phyloP scores from a whole-genome alignment of 2,888 invertebrate genomes.

The Electrophaes corylata region DNA sequence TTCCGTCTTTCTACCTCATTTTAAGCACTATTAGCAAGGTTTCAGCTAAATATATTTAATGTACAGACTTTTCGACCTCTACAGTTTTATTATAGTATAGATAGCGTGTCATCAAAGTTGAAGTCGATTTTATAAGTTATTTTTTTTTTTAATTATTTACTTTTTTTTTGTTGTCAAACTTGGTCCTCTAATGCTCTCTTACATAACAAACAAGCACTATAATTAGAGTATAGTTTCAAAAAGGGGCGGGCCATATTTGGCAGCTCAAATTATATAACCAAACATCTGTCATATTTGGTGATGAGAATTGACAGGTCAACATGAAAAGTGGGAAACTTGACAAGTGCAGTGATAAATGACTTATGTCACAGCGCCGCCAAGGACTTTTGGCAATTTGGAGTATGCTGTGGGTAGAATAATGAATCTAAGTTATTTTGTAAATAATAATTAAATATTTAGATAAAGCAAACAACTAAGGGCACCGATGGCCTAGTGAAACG shows the following conservation, averaged over 20 bases:
- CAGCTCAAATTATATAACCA: constrained; percentile 59
- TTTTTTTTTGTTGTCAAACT: too few relatives aligned
- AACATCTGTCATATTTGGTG: constrained; percentile 65
- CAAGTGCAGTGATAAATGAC: constrained; percentile 39
- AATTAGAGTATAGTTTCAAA: constrained; percentile 68
- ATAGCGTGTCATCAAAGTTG: too few relatives aligned
- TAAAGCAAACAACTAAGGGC: neutral
- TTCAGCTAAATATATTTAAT: too few relatives aligned
- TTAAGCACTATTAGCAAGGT: too few relatives aligned
- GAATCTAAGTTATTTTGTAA: neutral
- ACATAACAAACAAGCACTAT: neutral
- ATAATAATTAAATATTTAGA: neutral
- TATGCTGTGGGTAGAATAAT: constrained; percentile 14
- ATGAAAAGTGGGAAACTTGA: constrained; percentile 35
- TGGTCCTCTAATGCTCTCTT: too few relatives aligned
- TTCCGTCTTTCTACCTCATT: too few relatives aligned
- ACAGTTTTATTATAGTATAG: too few relatives aligned
- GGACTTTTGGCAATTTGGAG: constrained; percentile 28
- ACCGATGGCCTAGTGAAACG: too few relatives aligned
- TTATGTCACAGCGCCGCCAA: constrained; percentile 35
- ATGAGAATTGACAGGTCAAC: constrained; percentile 52
- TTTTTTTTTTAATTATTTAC: too few relatives aligned
- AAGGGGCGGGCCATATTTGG: constrained; percentile 66
- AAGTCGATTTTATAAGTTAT: too few relatives aligned
- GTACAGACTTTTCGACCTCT: too few relatives aligned